Evolutionary conservation across 2,797 vertebrate species (phyloP).

Genomic region (Myotis findleyi): DNA sequence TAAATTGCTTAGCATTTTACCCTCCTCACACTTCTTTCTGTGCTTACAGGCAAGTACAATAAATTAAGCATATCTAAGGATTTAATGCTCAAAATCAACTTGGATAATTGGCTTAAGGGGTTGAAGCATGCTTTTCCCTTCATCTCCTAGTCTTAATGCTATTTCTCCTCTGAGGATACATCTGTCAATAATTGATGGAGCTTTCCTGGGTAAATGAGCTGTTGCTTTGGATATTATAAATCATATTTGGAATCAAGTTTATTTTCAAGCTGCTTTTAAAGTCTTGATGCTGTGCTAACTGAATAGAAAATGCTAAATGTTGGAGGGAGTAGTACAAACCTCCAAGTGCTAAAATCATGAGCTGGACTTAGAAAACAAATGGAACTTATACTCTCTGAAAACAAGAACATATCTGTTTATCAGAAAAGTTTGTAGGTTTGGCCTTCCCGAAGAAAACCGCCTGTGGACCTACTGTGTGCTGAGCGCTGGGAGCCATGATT

Average conservation of each 20-base stretch:
- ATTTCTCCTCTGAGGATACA: constrained; percentile 75
- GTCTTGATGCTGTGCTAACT: constrained; percentile 68
- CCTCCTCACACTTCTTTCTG: constrained; percentile 74
- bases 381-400: constrained; percentile 50
- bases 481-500: background rate
- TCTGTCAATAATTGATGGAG: constrained; percentile 80
- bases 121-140: constrained; percentile 74
- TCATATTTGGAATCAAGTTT: constrained; percentile 73
- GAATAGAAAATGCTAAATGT: constrained; percentile 76
- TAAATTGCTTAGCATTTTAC: constrained; percentile 49
- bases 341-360: constrained; percentile 27
- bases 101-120: constrained; percentile 83
- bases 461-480: background rate
- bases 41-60: constrained; percentile 79
- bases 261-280: constrained; percentile 74
- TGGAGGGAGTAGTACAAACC: constrained; percentile 32
- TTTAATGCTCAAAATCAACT: constrained; percentile 81
- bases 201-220: constrained; percentile 81
- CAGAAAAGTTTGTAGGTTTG: constrained; percentile 1
- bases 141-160: constrained; percentile 67
- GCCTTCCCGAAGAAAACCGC: background rate
- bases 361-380: constrained; percentile 63
- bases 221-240: constrained; percentile 77
- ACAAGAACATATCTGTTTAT: background rate
- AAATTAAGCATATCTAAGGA: constrained; percentile 85